Base-by-base conservation (phyloP, 2,888 invertebrate species). In the Rhagophthalmus giganteus region DNA sequence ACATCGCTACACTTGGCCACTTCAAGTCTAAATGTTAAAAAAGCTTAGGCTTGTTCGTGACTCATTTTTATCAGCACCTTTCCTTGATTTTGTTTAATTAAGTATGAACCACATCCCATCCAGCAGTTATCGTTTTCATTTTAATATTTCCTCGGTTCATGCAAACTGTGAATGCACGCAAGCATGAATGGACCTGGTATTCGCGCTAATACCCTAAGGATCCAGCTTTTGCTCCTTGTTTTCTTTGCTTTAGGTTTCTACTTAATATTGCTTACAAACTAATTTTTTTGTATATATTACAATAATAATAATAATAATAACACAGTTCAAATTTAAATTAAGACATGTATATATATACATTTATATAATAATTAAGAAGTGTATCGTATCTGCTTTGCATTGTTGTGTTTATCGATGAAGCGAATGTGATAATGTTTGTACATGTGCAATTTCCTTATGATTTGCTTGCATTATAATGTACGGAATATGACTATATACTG, bases 141-240 rank as follows among this genome's bases (percentile, higher is more conserved):
- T 51, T 40, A 11, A 40, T 10, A 28, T 30, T 54, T 37, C n/a
- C n/a, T n/a, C n/a, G 46, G 51, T 54, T 54, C 55, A 42, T 57
- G 40, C 31, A 27, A 10, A 35, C 41, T 58, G 58, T 57, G 51
- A 25, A 47, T 61, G 70, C 71, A 70, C 72, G 65, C 65, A 66
- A 64, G 63, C 63, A 62, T 68, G 69, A 61, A 70, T 74, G 69
- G 72, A 64, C 72, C 72, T 64, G 72, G 74, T 74, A 74, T 74
- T 73, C 66, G 34, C 15, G 52, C 27, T 54, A 65, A 74, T 73
- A 73, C 72, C 70, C 62, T 58, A 54, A 49, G 71, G 71, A 71
- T 68, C 70, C 73, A 68, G 67, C 66, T 68, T 56, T 60, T 31
- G 69, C 67, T 67, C 62, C 52, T 54, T 53, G 59, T 50, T n/a